These are phyloP conservation scores for Halisarca cf. caerulea DNA, from an alignment of 37 sponge, comb jelly and placozoan genomes.

Conservation along the genomic window DNA sequence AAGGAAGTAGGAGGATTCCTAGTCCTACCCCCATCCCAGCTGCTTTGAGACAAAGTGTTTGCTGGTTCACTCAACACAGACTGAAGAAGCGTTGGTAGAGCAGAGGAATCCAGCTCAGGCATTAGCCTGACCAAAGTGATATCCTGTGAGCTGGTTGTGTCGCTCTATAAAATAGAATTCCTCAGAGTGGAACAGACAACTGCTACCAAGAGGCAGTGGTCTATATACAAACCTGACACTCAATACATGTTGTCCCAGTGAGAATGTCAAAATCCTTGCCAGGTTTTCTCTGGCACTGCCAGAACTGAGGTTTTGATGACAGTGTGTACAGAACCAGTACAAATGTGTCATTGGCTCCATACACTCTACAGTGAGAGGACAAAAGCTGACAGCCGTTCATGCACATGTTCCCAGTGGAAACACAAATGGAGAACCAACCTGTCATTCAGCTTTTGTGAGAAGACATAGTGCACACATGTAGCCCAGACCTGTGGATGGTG, in stretches of 20 bases:
- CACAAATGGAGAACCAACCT: too few species aligned
- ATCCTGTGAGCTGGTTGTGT: background rate
- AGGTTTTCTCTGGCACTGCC: background rate
- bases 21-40: too few species aligned
- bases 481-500: constrained; percentile 79
- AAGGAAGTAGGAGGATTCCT: too few species aligned
- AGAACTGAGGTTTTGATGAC: background rate
- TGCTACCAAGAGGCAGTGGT: background rate
- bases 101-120: constrained; percentile 7
- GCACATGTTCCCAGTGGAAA: background rate
- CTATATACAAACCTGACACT: background rate
- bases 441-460: too few species aligned
- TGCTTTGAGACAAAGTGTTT: too few species aligned
- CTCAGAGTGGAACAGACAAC: background rate
- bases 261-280: background rate
- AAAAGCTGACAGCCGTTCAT: too few species aligned
- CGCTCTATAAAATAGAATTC: background rate
- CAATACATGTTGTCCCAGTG: background rate
- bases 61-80: background rate
- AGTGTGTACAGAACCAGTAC: background rate
- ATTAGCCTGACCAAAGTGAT: background rate
- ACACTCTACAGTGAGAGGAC: background rate
- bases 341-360: background rate
- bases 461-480: constrained; percentile 49
- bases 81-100: background rate